A percentile compares a stretch with the other conserved stretches of the same genome.
phyloP scores from a whole-genome alignment of 2,797 vertebrate genomes.

The Sebastes matsubarae region DNA sequence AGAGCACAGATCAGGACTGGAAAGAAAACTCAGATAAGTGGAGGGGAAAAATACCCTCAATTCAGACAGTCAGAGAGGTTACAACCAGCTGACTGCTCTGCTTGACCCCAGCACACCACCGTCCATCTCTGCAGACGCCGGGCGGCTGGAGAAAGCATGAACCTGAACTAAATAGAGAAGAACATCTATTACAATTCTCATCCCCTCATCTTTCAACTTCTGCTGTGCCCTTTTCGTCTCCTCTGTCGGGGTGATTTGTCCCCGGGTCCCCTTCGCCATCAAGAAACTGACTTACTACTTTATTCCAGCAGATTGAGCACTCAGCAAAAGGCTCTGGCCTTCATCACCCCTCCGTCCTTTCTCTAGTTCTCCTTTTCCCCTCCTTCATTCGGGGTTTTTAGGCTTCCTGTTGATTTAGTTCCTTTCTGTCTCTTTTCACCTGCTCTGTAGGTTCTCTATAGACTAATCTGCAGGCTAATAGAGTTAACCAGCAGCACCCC shows the following conservation, averaged over 20 bases:
- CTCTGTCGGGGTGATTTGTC: constrained; percentile 66
- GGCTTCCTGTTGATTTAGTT: not conserved
- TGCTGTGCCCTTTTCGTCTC: constrained; percentile 63
- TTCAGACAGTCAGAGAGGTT: constrained; percentile 57
- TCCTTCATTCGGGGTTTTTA: not conserved
- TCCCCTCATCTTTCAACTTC: constrained; percentile 72
- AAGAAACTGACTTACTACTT: constrained; percentile 58
- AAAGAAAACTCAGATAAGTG: constrained; percentile 41
- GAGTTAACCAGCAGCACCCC: not conserved
- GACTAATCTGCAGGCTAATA: not conserved
- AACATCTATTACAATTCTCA: constrained; percentile 73
- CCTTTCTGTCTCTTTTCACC: not conserved
- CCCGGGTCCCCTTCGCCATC: constrained; percentile 60
- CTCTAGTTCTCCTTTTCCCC: not conserved
- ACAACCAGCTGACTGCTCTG: constrained; percentile 52
- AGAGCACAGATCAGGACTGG: constrained; percentile 31
- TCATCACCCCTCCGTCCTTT: constrained; percentile 50
- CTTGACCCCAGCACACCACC: constrained; percentile 57
- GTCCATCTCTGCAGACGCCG: constrained; percentile 52
- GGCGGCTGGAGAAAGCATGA: constrained; percentile 42
- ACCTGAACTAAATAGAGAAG: constrained; percentile 70
- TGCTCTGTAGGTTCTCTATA: not conserved
- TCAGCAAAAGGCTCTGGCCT: constrained; percentile 58
- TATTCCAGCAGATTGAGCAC: constrained; percentile 71
- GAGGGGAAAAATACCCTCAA: constrained; percentile 33